Conservation (phyloP, 2,113 vertebrate species). For the Columbina picui region DNA sequence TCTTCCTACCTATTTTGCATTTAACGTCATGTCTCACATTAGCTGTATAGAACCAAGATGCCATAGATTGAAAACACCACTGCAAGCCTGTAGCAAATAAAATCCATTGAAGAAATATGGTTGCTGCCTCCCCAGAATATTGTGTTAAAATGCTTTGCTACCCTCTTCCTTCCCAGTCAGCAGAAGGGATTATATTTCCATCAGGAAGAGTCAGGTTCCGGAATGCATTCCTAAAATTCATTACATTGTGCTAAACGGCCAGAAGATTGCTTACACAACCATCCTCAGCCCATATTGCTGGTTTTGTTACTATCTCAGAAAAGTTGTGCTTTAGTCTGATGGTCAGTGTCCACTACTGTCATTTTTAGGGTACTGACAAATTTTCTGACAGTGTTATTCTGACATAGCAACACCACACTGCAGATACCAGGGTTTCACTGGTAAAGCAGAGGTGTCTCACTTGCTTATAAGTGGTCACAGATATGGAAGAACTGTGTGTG, state of each 20-base stretch:
- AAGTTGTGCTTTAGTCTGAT: not conserved
- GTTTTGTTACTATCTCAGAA: not conserved
- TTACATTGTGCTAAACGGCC: not conserved
- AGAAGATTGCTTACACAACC: not conserved
- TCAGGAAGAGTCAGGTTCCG: not conserved
- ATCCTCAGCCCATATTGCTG: not conserved
- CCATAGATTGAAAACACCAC: not conserved
- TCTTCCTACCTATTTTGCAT: not conserved
- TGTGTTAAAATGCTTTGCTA: not conserved
- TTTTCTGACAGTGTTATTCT: constrained; percentile 3
- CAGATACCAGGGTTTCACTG: not conserved
- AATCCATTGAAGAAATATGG: not conserved
- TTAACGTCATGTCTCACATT: not conserved
- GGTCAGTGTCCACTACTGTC: not conserved
- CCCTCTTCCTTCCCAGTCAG: not conserved
- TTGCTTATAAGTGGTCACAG: not conserved
- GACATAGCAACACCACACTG: not conserved
- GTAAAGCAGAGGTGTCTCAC: not conserved
- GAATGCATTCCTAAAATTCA: constrained; percentile 15
- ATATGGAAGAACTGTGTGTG: not conserved
- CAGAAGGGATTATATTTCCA: not conserved
- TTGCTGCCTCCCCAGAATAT: not conserved
- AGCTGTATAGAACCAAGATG: not conserved
- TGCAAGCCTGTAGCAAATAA: not conserved
- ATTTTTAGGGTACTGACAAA: not conserved